Base-by-base conservation (phyloP, 23 tunicate genomes). In the Oikopleura dioica region DNA sequence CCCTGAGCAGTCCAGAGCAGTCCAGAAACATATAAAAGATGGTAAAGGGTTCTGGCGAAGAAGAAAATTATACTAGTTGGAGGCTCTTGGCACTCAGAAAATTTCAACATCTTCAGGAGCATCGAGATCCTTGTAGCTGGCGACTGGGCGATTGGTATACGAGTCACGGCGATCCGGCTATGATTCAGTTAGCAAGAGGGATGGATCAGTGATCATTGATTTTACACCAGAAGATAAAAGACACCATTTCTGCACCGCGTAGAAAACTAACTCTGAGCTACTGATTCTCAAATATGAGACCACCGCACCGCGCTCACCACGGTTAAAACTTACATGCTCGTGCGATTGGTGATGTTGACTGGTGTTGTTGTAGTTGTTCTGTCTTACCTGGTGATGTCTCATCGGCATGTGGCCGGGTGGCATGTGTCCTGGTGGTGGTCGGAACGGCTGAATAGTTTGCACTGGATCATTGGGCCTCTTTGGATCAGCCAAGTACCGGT, bases 401-500 rank as follows among this genome's bases (percentile, higher is more conserved):
- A 76, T 59, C 38, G 77, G 83, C n/a, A n/a, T n/a, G n/a, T n/a
- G n/a, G n/a, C n/a, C n/a, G 36, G 79, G 92, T 76, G 88, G 92
- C 0, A 82, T 59, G 1, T 68, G 79, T 0, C 85, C 92, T 1
- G 84, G 85, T 35, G 87, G 87, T 34, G 82, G 81, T 59, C 79
- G 78, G 24, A 78, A 69, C 0, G 77, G 81, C 21, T 79, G 81
- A n/a, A 51, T 36, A 1, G 79, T 77, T 28, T 88, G 85, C 36
- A 84, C 89, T 63, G 95, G 76, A 2, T 94, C 95, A 28, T 87
- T 87, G 1, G 99, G 99, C 12, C 99, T 77, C 58, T 85, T 63
- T 1, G 95, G 95, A 63, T 94, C 99, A 84, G 81, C 83, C 75
- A 94, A 50, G 51, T 94, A 94, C 77, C 86, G 86, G 81, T 94